Evolutionary conservation across 2,888 invertebrate genomes (phyloP), one percentile per base, ranked within the genome.

Genomic region (Dicranocentrus wangi): DNA sequence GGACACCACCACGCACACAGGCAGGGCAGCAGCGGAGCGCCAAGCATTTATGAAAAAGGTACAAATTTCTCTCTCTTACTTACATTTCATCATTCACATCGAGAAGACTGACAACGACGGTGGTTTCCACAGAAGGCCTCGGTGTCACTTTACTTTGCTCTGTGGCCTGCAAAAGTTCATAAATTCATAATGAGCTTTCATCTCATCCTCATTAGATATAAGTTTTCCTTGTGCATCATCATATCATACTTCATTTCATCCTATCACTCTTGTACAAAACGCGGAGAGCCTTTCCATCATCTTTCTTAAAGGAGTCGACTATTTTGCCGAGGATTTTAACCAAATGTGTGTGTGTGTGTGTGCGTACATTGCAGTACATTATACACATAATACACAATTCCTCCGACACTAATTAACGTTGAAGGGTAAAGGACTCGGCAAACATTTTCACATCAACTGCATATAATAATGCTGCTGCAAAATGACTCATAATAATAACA

Each of bases 81-180:
- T n/a, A n/a, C n/a, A n/a, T 81, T 75, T 97, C 96, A 90, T 98
- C 97, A 87, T 98, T 97, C 0, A 95, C 93, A 89, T 97, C 97
- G 1, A 79, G 70, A 23, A 82, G 78, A 68, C 93, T 94, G 39
- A 97, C 91, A 86, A 96, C 94, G 32, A 97, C 91, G 1, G 95
- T 95, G 21, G 96, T 93, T 90, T 97, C 96, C 0, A 93, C 92
- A 84, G 91, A 93, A 0, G 94, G 93, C 76, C 93, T 89, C 1
- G 94, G 94, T 60, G 91, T 90, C 42, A 93, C 88, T 79, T 90
- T 90, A 17, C 92, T 92, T 86, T 92, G 91, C 90, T 93, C 93
- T 77, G 86, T 91, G 90, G 89, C 89, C 88, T 89, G 82, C 23
- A 86, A 79, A 70, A 71, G 27, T 58, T 53, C 43, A 69, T 51